A percentile compares a stretch with the other conserved stretches of the same genome.
phyloP scores from a whole-genome alignment of 2,113 vertebrate genomes.

The Miniopterus natalensis region DNA sequence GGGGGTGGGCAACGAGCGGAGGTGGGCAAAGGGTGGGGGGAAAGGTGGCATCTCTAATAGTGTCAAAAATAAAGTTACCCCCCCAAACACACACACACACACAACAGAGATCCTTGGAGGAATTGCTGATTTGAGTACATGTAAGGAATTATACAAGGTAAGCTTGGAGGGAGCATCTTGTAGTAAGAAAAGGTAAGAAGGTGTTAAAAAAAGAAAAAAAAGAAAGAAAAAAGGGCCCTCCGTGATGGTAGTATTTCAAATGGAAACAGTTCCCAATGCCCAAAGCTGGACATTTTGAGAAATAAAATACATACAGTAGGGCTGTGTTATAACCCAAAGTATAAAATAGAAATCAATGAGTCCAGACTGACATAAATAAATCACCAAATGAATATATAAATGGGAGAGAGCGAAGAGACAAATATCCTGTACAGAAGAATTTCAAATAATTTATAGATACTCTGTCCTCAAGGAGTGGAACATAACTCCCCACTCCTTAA shows the following conservation, averaged over 20 bases:
- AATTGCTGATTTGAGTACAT: neutral
- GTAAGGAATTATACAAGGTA: neutral
- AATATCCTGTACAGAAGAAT: neutral
- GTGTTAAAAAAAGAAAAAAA: neutral
- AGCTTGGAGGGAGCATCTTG: neutral
- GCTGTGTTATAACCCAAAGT: neutral
- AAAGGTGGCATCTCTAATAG: neutral
- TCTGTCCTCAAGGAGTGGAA: neutral
- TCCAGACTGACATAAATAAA: neutral
- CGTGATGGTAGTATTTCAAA: neutral
- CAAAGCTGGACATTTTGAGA: neutral
- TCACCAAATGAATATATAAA: neutral
- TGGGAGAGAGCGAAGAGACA: neutral
- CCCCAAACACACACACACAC: neutral
- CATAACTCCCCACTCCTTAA: neutral
- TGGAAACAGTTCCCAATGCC: neutral
- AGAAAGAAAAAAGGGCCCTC: neutral
- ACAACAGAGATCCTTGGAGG: neutral
- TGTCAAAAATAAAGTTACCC: neutral
- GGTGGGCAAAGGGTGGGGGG: neutral
- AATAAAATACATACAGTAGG: neutral
- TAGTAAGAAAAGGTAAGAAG: neutral
- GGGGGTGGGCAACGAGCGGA: too few species aligned
- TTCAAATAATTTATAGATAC: neutral
- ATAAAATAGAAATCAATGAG: constrained; percentile 12